A percentile compares a stretch with the other conserved stretches of the same genome.
Evolutionary conservation across 2,888 invertebrate genomes (phyloP).

Genomic region (Salpingus planirostris): DNA sequence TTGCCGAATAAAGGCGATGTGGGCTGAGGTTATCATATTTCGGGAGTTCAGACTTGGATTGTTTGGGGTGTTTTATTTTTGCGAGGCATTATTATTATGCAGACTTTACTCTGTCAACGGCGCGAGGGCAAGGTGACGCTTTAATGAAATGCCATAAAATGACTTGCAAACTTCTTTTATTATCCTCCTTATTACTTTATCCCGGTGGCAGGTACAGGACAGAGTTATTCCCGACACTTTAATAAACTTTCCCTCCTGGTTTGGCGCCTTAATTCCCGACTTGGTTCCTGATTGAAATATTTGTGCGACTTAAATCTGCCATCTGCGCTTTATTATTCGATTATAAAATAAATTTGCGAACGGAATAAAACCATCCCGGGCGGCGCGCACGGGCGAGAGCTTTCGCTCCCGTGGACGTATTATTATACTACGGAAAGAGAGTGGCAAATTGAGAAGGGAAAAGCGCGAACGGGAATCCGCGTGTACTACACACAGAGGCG

Average conservation of each 20-base stretch:
- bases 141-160: constrained; percentile 35
- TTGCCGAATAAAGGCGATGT: not conserved
- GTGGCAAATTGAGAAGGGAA: no score
- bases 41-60: not conserved
- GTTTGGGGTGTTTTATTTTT: no score
- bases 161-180: constrained; percentile 36
- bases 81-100: constrained; percentile 12
- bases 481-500: constrained; percentile 7
- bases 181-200: constrained; percentile 35
- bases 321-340: constrained; percentile 24
- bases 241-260: constrained; percentile 26
- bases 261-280: constrained; percentile 22
- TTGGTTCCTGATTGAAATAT: constrained; percentile 26
- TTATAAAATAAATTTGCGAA: constrained; percentile 22
- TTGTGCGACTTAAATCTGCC: constrained; percentile 21
- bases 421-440: no score
- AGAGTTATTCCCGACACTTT: constrained; percentile 29
- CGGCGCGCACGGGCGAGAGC: constrained; percentile 7
- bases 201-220: constrained; percentile 23
- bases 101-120: constrained; percentile 15
- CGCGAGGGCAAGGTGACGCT: constrained; percentile 15
- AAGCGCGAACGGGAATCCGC: no score
- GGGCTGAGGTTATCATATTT: not conserved
- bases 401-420: no score
- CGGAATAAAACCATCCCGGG: constrained; percentile 10